These are phyloP conservation scores for Acleris literana DNA, from an alignment of 2,888 invertebrate species.

Conservation along the genomic window DNA sequence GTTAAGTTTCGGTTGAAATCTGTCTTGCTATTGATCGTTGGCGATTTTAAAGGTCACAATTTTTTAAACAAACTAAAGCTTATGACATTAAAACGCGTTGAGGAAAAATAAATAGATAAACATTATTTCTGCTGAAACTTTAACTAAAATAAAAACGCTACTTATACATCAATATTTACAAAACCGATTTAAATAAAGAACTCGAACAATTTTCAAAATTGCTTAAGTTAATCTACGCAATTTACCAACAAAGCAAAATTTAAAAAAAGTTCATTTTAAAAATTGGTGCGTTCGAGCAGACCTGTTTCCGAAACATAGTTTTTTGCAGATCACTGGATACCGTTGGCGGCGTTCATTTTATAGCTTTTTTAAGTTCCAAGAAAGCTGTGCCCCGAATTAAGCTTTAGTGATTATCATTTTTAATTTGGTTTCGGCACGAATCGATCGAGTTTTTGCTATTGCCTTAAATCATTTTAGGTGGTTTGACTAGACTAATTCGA, in stretches of 20 bases:
- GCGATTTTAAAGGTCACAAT: neutral
- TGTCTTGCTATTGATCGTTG: constrained; percentile 27
- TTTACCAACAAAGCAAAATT: constrained; percentile 18
- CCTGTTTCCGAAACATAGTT: constrained; percentile 42
- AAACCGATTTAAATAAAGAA: neutral
- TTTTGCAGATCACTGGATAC: constrained; percentile 55
- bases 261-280: constrained; percentile 20
- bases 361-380: constrained; percentile 61
- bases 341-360: constrained; percentile 57
- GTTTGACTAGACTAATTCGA: constrained; percentile 18
- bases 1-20: constrained; percentile 45
- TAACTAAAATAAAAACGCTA: too few relatives aligned
- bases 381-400: constrained; percentile 59
- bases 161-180: too few relatives aligned
- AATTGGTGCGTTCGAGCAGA: constrained; percentile 30
- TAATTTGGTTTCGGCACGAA: constrained; percentile 64
- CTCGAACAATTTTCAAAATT: neutral
- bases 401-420: constrained; percentile 68
- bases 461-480: constrained; percentile 25
- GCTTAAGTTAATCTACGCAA: constrained; percentile 16
- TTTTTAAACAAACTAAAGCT: neutral
- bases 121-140: too few relatives aligned
- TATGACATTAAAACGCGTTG: too few relatives aligned
- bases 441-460: constrained; percentile 37
- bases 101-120: too few relatives aligned